Evolutionary conservation across 1,140 invertebrate species (phyloP).

Genomic region (Metopolophium dirhodum): DNA sequence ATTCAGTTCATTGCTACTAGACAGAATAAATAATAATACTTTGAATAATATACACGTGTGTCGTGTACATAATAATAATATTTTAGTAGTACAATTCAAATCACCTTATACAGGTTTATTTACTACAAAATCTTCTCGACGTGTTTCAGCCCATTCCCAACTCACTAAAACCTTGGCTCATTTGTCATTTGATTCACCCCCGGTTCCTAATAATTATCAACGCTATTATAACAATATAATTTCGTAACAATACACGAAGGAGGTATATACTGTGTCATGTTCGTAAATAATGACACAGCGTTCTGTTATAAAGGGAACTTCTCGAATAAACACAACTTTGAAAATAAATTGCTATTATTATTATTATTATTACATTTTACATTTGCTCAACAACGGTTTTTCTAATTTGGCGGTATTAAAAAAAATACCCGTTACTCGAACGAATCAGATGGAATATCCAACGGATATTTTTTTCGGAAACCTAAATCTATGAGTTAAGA

Average conservation of each 20-base stretch:
- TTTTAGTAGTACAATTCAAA: not conserved
- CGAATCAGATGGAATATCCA: not conserved
- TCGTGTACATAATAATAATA: not conserved
- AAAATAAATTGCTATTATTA: not conserved
- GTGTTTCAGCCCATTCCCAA: not conserved
- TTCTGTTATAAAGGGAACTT: not conserved
- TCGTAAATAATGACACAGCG: slow-evolving; percentile 15
- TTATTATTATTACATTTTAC: not conserved
- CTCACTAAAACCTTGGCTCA: slow-evolving; percentile 29
- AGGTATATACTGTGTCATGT: not conserved
- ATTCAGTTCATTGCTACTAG: not conserved
- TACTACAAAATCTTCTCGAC: not conserved
- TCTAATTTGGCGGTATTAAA: not conserved
- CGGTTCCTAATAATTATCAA: slow-evolving; percentile 39
- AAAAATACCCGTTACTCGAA: not conserved
- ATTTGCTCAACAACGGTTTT: not conserved
- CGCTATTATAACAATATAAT: slow-evolving; percentile 45
- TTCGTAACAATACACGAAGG: slow-evolving; percentile 9
- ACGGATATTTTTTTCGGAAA: not conserved
- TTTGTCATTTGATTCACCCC: slow-evolving; percentile 43
- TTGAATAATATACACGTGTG: not conserved
- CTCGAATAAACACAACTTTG: not conserved
- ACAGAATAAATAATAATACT: not conserved
- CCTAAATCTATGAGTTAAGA: no score
- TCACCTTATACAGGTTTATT: not conserved